Percentiles rank a stretch among this genome's conserved stretches.
These are phyloP conservation scores for Drosophila birchii DNA, from an alignment of 2,888 invertebrate species.

Conservation along the genomic window DNA sequence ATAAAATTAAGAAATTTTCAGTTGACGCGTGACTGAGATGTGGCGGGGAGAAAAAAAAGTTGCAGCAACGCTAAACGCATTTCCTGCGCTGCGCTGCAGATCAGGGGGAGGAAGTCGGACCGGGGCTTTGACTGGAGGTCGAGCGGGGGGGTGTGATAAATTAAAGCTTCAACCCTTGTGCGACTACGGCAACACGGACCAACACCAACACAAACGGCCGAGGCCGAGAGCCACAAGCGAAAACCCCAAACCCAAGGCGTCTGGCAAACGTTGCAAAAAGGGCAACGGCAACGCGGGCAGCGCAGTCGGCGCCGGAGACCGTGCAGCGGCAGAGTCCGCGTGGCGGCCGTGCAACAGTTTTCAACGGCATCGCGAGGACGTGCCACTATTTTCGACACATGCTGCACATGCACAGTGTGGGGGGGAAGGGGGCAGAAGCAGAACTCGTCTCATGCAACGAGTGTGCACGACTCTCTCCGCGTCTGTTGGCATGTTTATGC, in stretches of 20 bases:
- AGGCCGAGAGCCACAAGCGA: constrained; percentile 47
- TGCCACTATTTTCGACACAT: constrained; percentile 67
- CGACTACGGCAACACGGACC: constrained; percentile 50
- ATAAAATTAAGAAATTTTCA: constrained; percentile 65
- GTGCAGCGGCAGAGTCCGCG: constrained; percentile 58
- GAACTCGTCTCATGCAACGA: constrained; percentile 12
- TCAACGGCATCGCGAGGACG: constrained; percentile 70
- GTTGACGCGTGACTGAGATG: constrained; percentile 28
- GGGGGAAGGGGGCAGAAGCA: background rate
- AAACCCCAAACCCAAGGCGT: constrained; percentile 71
- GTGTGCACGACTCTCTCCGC: constrained; percentile 3
- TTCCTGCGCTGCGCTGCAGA: constrained; percentile 57
- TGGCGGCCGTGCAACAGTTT: constrained; percentile 81
- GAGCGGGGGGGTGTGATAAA: constrained; percentile 69
- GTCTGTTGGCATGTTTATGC: constrained; percentile 1
- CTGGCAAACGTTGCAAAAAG: constrained; percentile 67
- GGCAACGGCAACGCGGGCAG: constrained; percentile 36
- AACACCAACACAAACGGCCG: constrained; percentile 30
- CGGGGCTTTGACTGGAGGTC: constrained; percentile 36
- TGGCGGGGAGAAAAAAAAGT: constrained; percentile 19
- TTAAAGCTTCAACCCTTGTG: constrained; percentile 75
- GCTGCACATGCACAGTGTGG: constrained; percentile 67
- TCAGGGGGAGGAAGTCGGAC: constrained; percentile 11
- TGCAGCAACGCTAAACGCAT: constrained; percentile 19
- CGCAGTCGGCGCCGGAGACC: constrained; percentile 47